These are phyloP conservation scores for Pristionchus arcanus DNA, from an alignment of 2,888 invertebrate species.

Conservation along the genomic window DNA sequence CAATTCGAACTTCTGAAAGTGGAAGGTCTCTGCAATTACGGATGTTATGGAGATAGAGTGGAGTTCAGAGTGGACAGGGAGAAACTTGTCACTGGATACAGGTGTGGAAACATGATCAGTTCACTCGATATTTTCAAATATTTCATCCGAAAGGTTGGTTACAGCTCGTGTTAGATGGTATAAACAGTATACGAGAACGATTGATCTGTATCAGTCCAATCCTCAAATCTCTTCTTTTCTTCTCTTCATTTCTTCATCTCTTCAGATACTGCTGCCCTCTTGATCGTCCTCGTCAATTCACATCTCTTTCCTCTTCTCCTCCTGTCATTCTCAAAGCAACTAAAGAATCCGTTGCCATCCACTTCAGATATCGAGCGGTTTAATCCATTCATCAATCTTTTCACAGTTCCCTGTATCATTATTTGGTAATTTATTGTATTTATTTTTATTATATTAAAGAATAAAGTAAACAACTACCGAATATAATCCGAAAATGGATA, in stretches of 20 bases:
- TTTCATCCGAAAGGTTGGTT: background rate
- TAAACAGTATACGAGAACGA: background rate
- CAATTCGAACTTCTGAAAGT: background rate
- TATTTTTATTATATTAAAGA: background rate
- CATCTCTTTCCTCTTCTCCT: slow-evolving; percentile 18
- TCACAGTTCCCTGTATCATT: no score
- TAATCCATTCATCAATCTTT: background rate
- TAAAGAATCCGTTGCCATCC: background rate
- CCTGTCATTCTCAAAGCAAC: slow-evolving; percentile 42
- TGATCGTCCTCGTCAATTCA: background rate
- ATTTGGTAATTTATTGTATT: background rate
- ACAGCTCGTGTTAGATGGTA: background rate
- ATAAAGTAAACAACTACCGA: background rate
- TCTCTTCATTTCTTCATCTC: background rate
- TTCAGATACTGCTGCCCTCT: slow-evolving; percentile 38
- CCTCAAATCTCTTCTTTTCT: no score
- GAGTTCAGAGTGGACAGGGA: slow-evolving; percentile 35
- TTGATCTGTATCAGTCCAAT: background rate
- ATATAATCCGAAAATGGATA: no score
- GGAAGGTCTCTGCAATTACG: slow-evolving; percentile 20
- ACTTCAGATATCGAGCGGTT: background rate
- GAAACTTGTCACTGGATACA: background rate
- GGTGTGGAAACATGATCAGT: background rate
- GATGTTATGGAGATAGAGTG: slow-evolving; percentile 9
- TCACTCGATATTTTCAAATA: background rate